A percentile compares a stretch with the other conserved stretches of the same genome.
Conservation (phyloP, 2,113 vertebrate genomes). For the Ictalurus punctatus region DNA sequence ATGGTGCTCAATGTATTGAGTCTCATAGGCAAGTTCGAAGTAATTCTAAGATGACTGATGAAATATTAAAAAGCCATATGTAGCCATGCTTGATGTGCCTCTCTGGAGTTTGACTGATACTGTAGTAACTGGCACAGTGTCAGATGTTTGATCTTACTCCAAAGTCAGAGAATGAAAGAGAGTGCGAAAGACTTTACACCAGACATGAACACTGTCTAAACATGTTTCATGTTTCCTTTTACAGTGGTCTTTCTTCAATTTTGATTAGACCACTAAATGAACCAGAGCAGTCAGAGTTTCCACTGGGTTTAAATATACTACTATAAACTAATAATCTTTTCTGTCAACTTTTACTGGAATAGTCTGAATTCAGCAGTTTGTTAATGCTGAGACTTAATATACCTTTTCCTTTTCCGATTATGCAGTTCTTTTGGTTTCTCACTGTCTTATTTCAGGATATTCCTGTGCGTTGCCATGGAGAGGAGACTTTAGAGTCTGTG, state of each 20-base stretch:
- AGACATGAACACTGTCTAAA: not conserved
- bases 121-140: slow-evolving; percentile 50
- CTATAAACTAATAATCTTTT: not conserved
- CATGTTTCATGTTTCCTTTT: slow-evolving; percentile 35
- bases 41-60: slow-evolving; percentile 52
- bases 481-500: slow-evolving; percentile 36
- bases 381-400: not conserved
- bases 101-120: slow-evolving; percentile 47
- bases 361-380: slow-evolving; percentile 2
- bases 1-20: not conserved
- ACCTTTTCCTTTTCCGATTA: not conserved
- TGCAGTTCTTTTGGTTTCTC: not conserved
- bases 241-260: not conserved
- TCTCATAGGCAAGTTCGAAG: slow-evolving; percentile 51
- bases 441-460: slow-evolving; percentile 43
- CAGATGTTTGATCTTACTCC: slow-evolving; percentile 58
- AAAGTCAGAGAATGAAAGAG: slow-evolving; percentile 28
- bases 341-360: not conserved
- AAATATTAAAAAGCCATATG: slow-evolving; percentile 64
- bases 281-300: not conserved
- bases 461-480: slow-evolving; percentile 58
- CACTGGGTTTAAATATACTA: not conserved
- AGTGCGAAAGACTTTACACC: not conserved
- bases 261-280: slow-evolving; percentile 5
- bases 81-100: slow-evolving; percentile 58